These are phyloP conservation scores for Anthopleura xanthogrammica DNA, from an alignment of 92 coral and sea anemone species.

Conservation along the genomic window DNA sequence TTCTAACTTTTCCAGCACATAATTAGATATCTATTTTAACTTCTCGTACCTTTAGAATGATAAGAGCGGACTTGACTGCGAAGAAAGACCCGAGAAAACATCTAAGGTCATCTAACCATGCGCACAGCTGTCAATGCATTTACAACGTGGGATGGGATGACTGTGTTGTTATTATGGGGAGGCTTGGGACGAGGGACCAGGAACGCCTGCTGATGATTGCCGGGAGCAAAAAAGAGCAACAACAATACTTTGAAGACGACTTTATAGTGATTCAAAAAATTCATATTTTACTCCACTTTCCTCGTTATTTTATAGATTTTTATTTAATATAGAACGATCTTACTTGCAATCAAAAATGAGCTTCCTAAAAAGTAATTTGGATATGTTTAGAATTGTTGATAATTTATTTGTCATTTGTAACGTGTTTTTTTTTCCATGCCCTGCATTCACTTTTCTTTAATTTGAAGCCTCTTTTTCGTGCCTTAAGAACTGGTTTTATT, in stretches of 20 bases:
- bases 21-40: background rate
- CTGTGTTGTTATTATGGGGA: background rate
- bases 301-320: background rate
- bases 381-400: background rate
- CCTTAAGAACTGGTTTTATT: background rate
- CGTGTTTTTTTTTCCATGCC: background rate
- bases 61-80: background rate
- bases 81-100: background rate
- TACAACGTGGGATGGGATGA: background rate
- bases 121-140: background rate
- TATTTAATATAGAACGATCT: background rate
- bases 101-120: background rate
- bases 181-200: constrained; percentile 19
- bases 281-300: background rate
- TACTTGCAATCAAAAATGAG: background rate
- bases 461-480: background rate
- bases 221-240: background rate
- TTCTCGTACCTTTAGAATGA: background rate
- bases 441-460: background rate
- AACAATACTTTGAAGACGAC: background rate
- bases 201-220: constrained; percentile 20
- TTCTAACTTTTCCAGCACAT: background rate
- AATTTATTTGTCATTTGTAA: background rate
- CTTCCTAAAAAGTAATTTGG: background rate
- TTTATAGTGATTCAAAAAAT: background rate